Conservation (phyloP, 1,140 invertebrate genomes). For the Aricia agestis region DNA sequence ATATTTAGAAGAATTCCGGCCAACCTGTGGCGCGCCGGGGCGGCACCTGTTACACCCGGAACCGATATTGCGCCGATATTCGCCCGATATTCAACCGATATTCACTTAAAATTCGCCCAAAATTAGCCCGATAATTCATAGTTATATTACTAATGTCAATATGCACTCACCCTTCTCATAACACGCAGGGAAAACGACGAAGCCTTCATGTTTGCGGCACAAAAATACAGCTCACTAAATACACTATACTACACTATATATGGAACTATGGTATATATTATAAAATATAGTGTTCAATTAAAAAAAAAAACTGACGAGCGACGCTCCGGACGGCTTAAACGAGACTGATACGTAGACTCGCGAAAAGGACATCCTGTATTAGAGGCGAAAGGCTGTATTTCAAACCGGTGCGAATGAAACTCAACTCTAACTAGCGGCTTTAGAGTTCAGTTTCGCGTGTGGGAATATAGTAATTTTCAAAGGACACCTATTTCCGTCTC, state of each 20-base stretch:
- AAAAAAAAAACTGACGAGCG: constrained; percentile 41
- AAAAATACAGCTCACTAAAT: constrained; percentile 16
- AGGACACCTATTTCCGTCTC: constrained; percentile 55
- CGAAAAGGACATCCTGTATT: constrained; percentile 60
- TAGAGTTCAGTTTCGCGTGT: constrained; percentile 30
- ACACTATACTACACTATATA: constrained; percentile 22
- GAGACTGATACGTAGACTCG: constrained; percentile 66
- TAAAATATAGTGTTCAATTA: constrained; percentile 20
- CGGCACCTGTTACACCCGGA: constrained; percentile 54
- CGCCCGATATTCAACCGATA: neutral
- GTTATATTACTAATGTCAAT: neutral
- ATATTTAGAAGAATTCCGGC: constrained; percentile 32
- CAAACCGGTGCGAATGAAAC: constrained; percentile 22
- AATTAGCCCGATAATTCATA: neutral
- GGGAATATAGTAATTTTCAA: constrained; percentile 42
- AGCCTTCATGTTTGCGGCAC: constrained; percentile 80
- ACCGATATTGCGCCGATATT: constrained; percentile 4
- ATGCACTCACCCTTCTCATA: constrained; percentile 83
- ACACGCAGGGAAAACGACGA: constrained; percentile 86
- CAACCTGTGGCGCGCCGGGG: constrained; percentile 56
- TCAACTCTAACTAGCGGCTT: constrained; percentile 17
- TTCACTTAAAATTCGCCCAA: neutral
- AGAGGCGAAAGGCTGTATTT: constrained; percentile 34
- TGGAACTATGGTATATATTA: constrained; percentile 20
- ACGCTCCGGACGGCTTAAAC: constrained; percentile 60